phyloP scores from a whole-genome alignment of 2,113 vertebrate species.

The Ictalurus punctatus region DNA sequence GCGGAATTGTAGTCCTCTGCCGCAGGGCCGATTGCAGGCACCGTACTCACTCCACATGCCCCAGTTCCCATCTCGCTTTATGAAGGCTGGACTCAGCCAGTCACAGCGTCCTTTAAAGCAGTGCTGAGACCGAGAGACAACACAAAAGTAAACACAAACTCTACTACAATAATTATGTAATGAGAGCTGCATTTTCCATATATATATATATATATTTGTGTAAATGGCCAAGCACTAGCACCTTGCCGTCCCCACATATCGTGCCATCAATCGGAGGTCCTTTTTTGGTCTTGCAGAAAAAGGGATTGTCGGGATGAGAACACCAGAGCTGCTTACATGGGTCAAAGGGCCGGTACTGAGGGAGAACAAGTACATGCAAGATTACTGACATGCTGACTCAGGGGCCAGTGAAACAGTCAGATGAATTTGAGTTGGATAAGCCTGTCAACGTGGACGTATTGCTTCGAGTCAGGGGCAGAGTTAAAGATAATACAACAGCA shows the following conservation, averaged over 20 bases:
- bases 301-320: constrained; percentile 96
- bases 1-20: constrained; percentile 89
- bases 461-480: not conserved
- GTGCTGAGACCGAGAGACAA: constrained; percentile 72
- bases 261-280: constrained; percentile 96
- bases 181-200: not conserved
- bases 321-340: constrained; percentile 98
- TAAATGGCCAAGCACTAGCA: constrained; percentile 54
- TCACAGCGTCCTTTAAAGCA: constrained; percentile 98
- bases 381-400: constrained; percentile 4
- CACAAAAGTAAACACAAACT: not conserved
- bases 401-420: not conserved
- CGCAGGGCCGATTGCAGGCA: constrained; percentile 89
- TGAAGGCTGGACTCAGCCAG: constrained; percentile 92
- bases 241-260: constrained; percentile 92
- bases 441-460: not conserved
- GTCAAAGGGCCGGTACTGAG: constrained; percentile 92
- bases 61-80: constrained; percentile 97
- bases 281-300: constrained; percentile 99
- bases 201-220: not conserved
- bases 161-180: not conserved
- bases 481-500: constrained; percentile 11
- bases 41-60: constrained; percentile 93
- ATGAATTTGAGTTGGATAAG: not conserved
- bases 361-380: constrained; percentile 52